A percentile compares a stretch with the other conserved stretches of the same genome.
phyloP scores from a whole-genome alignment of 2,888 invertebrate species.

The Trachelus stipa region DNA sequence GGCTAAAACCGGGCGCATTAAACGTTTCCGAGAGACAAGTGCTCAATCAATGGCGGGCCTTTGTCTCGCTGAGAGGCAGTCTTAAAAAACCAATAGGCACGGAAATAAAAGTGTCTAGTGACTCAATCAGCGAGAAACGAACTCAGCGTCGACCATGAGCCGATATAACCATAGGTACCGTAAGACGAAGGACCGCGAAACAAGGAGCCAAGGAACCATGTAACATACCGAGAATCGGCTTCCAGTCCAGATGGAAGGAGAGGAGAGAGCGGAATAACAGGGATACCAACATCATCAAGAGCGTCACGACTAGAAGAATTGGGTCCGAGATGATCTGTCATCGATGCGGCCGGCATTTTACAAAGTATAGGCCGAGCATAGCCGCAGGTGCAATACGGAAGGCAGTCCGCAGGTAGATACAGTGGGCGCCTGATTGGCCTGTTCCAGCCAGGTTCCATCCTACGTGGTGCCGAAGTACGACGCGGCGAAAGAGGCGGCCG shows the following conservation, averaged over 20 bases:
- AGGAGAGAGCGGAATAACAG: not conserved
- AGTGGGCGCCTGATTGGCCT: constrained; percentile 64
- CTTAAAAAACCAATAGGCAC: constrained; percentile 43
- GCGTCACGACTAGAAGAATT: not conserved
- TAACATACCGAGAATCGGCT: not conserved
- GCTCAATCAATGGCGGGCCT: constrained; percentile 49
- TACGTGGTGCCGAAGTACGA: constrained; percentile 48
- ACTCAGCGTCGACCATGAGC: constrained; percentile 7
- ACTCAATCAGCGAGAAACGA: constrained; percentile 50
- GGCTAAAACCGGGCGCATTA: not conserved
- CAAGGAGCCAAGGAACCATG: not conserved
- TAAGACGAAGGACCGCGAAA: not conserved
- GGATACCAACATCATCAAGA: not conserved
- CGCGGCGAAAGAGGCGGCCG: constrained; percentile 49
- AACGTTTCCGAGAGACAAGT: constrained; percentile 54
- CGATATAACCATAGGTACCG: not conserved
- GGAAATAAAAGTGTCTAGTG: constrained; percentile 57
- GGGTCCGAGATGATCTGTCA: constrained; percentile 36
- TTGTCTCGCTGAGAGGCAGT: constrained; percentile 46
- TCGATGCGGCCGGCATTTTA: constrained; percentile 51
- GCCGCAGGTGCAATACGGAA: constrained; percentile 60
- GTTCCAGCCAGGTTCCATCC: constrained; percentile 55
- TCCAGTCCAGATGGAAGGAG: not conserved
- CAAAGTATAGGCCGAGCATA: constrained; percentile 49
- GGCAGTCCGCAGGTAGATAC: constrained; percentile 58